A percentile compares a stretch with the other conserved stretches of the same genome.
Conservation (phyloP, 2,113 vertebrate genomes). For the Polyodon spathula region DNA sequence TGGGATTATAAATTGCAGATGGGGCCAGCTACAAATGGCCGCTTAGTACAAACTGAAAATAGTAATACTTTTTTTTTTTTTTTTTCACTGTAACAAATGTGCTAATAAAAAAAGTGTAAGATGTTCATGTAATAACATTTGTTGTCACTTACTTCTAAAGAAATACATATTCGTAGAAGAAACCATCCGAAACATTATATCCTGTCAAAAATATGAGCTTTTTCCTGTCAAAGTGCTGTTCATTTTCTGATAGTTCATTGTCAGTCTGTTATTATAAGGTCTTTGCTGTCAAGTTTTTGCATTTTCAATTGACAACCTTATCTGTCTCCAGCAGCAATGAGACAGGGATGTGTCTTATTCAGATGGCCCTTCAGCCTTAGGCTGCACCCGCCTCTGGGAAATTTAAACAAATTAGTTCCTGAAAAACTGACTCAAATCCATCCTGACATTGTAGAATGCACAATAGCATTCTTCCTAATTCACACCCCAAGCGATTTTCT, state of each 20-base stretch:
- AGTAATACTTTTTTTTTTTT: too few relatives aligned
- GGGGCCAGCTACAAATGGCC: too few relatives aligned
- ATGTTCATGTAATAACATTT: too few relatives aligned
- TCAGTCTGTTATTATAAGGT: constrained; percentile 40
- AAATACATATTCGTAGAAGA: neutral
- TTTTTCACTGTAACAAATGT: too few relatives aligned
- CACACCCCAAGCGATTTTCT: constrained; percentile 25
- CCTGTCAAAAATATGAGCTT: constrained; percentile 32
- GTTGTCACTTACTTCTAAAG: too few relatives aligned
- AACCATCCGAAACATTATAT: constrained; percentile 15
- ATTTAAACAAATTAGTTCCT: constrained; percentile 45
- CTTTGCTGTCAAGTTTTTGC: constrained; percentile 38
- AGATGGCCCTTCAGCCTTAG: constrained; percentile 31
- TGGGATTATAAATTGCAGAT: too few relatives aligned
- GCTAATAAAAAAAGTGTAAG: too few relatives aligned
- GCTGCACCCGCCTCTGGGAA: constrained; percentile 40
- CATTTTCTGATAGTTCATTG: constrained; percentile 37
- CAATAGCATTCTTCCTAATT: constrained; percentile 27
- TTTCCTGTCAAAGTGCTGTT: constrained; percentile 35
- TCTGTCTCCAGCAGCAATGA: constrained; percentile 45
- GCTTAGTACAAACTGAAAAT: too few relatives aligned
- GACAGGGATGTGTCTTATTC: constrained; percentile 47
- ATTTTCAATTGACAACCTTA: constrained; percentile 48
- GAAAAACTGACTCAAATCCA: constrained; percentile 38
- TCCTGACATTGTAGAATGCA: constrained; percentile 13